These are phyloP conservation scores for Drosophila quadrilineata DNA, from an alignment of 1,140 invertebrate genomes.

Conservation along the genomic window DNA sequence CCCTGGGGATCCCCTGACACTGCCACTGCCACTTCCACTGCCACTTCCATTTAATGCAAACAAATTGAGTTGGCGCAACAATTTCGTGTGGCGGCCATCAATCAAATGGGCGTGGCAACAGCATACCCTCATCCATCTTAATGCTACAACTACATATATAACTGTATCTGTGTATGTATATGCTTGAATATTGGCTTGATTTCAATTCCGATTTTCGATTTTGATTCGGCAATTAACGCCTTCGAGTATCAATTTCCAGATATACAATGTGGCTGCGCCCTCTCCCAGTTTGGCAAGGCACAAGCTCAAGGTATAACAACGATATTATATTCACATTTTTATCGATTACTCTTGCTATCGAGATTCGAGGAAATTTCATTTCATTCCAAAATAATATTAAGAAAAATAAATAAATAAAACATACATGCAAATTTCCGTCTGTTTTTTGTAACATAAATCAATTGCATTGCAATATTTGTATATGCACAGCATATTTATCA, in stretches of 20 bases:
- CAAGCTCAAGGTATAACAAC: conserved; percentile 62
- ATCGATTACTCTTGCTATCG: no score
- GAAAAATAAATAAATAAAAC: no score
- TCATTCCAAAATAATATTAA: no score
- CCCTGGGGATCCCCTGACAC: background rate
- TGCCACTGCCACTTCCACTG: conserved; percentile 6
- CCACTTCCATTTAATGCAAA: conserved; percentile 41
- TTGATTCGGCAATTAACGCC: conserved; percentile 41
- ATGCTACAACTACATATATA: background rate
- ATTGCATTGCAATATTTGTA: no score
- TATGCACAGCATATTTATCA: background rate
- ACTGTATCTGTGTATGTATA: background rate
- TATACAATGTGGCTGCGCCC: conserved; percentile 76
- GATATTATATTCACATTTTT: no score
- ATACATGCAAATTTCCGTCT: no score
- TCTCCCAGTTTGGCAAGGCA: conserved; percentile 75
- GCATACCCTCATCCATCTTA: background rate
- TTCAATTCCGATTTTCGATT: conserved; percentile 1
- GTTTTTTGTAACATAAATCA: conserved; percentile 63
- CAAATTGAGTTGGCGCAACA: conserved; percentile 49
- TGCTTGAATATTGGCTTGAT: no score
- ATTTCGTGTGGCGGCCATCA: conserved; percentile 51
- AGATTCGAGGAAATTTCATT: no score
- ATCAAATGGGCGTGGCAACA: conserved; percentile 46
- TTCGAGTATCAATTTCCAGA: conserved; percentile 72